phyloP scores from a whole-genome alignment of 1,140 invertebrate species.

The Procambarus clarkii region DNA sequence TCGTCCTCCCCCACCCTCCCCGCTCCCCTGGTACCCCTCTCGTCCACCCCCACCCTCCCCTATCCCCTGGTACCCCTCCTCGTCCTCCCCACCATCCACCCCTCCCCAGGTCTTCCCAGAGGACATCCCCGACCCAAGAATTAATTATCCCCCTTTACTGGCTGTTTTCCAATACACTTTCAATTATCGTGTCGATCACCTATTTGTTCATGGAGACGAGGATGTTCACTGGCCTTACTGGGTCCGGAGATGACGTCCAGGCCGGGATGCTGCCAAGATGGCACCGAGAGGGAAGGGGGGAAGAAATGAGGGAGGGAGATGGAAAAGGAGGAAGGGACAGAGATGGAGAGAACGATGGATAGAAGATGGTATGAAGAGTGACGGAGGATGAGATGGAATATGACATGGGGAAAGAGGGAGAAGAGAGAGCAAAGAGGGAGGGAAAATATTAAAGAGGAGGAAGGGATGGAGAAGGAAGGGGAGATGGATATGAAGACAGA shows the following conservation, averaged over 20 bases:
- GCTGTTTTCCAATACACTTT: conserved; percentile 70
- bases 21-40: no score
- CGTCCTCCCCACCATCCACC: no score
- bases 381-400: not conserved
- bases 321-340: not conserved
- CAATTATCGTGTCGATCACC: conserved; percentile 59
- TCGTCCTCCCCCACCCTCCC: no score
- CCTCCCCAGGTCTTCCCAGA: not conserved
- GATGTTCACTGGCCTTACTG: no score
- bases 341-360: no score
- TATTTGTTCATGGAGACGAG: conserved; percentile 38
- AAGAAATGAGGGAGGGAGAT: not conserved
- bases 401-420: not conserved
- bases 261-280: no score
- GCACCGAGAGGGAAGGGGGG: not conserved
- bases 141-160: conserved; percentile 69
- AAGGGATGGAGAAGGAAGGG: not conserved
- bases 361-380: no score
- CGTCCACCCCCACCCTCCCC: no score
- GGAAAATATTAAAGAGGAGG: no score
- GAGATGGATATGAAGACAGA: not conserved
- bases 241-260: no score
- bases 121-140: conserved; percentile 30
- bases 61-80: no score
- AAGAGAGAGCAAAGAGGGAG: no score